Evolutionary conservation across 1,140 invertebrate species (phyloP), one percentile per base, ranked within the genome.

Genomic region (Scaptomyza hsui): DNA sequence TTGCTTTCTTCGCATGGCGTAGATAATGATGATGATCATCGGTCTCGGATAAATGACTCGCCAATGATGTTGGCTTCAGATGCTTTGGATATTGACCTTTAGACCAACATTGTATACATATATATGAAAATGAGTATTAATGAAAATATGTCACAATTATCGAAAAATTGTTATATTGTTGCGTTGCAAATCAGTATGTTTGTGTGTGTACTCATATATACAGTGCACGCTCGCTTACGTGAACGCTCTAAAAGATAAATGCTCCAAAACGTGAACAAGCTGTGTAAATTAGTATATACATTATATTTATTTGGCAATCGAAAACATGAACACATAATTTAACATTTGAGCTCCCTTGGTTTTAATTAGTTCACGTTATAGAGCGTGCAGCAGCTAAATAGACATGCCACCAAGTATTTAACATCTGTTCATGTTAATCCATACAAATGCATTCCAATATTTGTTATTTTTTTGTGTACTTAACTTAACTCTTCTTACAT

Each of bases 1-100:
- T 42, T 93, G 74, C 77, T 93, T 3, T 92, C 92, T 12, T 92
- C 91, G 9, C 86, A 86, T 19, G 59, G 89, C 6, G 19, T 55
- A 53, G 57, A 49, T 35, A 69, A 79, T 15, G 72, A 82, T 24
- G 73, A 80, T 55, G 79, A 74, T 7, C 78, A 76, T 0, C 63
- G 70, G 55, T 71, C 78, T 4, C 59, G 90, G 47, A 77, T 89
- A 69, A 78, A 74, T 44, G 89, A 90, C 44, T 72, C 88, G 3
- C 45, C 73, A 3, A 78, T 90, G 68, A 29, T 89, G 12, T 62
- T 90, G 5, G 29, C 85, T 5, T 32, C 83, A 10, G 83, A 90
- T 53, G 67, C 80, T 1, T 62, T 90, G 49, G 89, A 90, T 51
- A 90, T 90, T 63, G 89, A 90, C 12, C 61, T 85, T 3, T 86